phyloP scores from a whole-genome alignment of 2,797 vertebrate species.

The Heterohyrax brucei region DNA sequence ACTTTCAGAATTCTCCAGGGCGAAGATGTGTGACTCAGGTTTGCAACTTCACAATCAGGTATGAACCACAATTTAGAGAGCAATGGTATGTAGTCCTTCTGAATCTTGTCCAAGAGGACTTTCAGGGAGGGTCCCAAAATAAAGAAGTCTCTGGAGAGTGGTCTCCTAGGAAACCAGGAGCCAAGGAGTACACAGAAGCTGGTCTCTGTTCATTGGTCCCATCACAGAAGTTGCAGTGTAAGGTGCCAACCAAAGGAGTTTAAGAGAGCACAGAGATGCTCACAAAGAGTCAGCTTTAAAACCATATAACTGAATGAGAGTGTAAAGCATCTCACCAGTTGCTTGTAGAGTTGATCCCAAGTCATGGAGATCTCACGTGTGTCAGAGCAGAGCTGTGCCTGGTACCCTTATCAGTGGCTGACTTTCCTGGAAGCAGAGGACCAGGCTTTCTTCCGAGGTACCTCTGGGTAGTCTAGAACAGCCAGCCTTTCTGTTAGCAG shows the following conservation, averaged over 20 bases:
- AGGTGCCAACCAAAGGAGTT: not conserved
- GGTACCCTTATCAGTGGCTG: not conserved
- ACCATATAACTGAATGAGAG: not conserved
- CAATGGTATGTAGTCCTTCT: not conserved
- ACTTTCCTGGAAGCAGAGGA: not conserved
- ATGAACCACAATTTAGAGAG: not conserved
- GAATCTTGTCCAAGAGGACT: not conserved
- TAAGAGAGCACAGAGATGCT: not conserved
- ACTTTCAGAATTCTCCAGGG: not conserved
- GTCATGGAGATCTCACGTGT: too few species aligned
- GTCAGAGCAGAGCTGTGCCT: not conserved
- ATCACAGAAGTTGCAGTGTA: not conserved
- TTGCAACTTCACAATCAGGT: not conserved
- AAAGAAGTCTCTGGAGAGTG: not conserved
- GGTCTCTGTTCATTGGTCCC: not conserved
- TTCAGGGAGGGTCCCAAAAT: not conserved
- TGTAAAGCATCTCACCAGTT: not conserved
- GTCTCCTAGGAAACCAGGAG: not conserved
- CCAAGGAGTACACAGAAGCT: not conserved
- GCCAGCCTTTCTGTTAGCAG: not conserved
- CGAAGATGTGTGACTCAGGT: not conserved
- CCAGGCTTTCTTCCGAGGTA: not conserved
- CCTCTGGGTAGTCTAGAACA: not conserved
- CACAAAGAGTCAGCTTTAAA: not conserved
- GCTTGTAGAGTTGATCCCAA: not conserved